phyloP scores from a whole-genome alignment of 2,888 invertebrate genomes.

The Lasioglossum vierecki region DNA sequence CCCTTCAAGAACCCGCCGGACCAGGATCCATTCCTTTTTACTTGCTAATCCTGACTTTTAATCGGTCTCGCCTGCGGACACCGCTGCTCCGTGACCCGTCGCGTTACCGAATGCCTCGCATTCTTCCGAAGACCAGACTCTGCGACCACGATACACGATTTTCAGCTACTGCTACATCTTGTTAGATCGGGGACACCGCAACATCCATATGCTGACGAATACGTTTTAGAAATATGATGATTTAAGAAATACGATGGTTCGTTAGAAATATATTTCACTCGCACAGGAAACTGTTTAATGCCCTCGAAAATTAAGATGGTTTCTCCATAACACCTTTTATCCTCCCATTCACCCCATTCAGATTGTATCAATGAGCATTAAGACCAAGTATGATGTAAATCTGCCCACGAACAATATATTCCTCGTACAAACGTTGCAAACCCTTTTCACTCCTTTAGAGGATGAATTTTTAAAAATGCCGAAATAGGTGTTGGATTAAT shows the following conservation, averaged over 20 bases:
- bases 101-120: conserved; percentile 7
- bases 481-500: too few species aligned
- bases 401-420: too few species aligned
- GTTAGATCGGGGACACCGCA: background rate
- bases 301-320: too few species aligned
- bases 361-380: too few species aligned
- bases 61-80: conserved; percentile 28
- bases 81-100: conserved; percentile 2
- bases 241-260: background rate
- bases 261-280: background rate
- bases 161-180: background rate
- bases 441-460: too few species aligned
- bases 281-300: too few species aligned
- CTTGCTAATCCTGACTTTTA: conserved; percentile 74
- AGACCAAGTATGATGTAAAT: too few species aligned
- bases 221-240: background rate
- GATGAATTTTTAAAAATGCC: too few species aligned
- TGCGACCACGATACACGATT: background rate
- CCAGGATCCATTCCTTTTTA: conserved; percentile 68
- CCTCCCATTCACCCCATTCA: too few species aligned
- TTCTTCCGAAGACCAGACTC: background rate
- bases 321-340: too few species aligned
- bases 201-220: background rate
- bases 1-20: conserved; percentile 71
- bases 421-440: too few species aligned